phyloP scores from a whole-genome alignment of 2,113 vertebrate species.

The Chascanopsetta lugubris region DNA sequence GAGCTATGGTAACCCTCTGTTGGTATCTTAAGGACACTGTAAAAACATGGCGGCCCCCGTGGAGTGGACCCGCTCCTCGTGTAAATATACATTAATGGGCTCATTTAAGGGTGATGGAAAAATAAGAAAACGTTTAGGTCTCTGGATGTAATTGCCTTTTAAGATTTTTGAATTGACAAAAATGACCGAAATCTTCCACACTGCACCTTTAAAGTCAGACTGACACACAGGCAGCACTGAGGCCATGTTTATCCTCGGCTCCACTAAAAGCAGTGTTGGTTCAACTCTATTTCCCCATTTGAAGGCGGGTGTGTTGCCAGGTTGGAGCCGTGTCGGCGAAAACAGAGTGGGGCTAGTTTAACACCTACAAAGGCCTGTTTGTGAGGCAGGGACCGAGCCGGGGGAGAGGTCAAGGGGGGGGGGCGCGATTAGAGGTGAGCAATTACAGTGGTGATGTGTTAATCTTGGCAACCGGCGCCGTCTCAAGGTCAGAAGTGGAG shows the following conservation, averaged over 20 bases:
- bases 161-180: too few species aligned
- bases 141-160: too few species aligned
- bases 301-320: constrained; percentile 43
- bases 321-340: constrained; percentile 50
- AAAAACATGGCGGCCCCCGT: too few species aligned
- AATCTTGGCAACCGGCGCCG: constrained; percentile 62
- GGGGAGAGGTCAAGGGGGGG: constrained; percentile 57
- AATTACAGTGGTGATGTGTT: constrained; percentile 73
- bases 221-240: constrained; percentile 21
- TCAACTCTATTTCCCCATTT: constrained; percentile 43
- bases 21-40: too few species aligned
- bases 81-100: too few species aligned
- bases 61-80: too few species aligned
- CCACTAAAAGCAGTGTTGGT: constrained; percentile 28
- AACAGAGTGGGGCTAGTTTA: constrained; percentile 59
- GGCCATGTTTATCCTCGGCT: constrained; percentile 10
- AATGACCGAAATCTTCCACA: too few species aligned
- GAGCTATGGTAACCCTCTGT: too few species aligned
- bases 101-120: too few species aligned
- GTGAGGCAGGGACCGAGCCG: constrained; percentile 55
- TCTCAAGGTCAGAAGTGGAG: constrained; percentile 60
- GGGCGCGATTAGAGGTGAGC: constrained; percentile 67
- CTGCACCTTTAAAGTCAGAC: too few species aligned
- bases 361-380: constrained; percentile 65
- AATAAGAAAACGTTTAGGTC: too few species aligned